phyloP scores from a whole-genome alignment of 2,113 vertebrate genomes.

The Cricetomys ansorgei region DNA sequence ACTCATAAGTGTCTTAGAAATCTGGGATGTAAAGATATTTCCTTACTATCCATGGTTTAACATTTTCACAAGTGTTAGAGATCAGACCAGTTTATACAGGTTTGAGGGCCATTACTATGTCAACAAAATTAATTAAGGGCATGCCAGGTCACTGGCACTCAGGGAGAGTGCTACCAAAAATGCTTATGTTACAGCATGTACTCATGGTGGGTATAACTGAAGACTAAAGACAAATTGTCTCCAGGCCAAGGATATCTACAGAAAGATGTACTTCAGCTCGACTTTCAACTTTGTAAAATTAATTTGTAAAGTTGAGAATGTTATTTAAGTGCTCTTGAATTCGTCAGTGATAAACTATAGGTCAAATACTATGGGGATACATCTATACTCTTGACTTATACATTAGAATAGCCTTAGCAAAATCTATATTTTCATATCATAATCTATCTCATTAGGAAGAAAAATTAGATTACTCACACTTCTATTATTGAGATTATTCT shows the following conservation, averaged over 20 bases:
- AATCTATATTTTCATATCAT: background rate
- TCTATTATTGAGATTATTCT: background rate
- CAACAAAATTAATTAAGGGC: background rate
- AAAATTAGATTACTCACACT: background rate
- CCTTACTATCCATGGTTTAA: background rate
- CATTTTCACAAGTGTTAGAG: background rate
- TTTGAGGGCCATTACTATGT: background rate
- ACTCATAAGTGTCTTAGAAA: background rate
- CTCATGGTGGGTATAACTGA: background rate
- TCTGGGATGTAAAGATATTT: background rate
- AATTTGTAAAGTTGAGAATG: background rate
- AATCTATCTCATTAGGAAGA: background rate
- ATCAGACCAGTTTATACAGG: rapidly evolving
- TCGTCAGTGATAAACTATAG: background rate
- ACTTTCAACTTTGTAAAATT: background rate
- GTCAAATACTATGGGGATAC: background rate
- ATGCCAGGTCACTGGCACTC: background rate
- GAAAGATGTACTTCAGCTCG: background rate
- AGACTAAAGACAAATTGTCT: background rate
- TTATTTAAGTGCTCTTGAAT: background rate
- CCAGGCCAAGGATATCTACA: background rate
- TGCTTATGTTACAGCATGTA: background rate
- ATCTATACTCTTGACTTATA: background rate
- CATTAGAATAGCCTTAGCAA: background rate
- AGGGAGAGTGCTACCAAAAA: background rate